Conservation (phyloP, 2,888 invertebrate species). For the Ligdia adustata region DNA sequence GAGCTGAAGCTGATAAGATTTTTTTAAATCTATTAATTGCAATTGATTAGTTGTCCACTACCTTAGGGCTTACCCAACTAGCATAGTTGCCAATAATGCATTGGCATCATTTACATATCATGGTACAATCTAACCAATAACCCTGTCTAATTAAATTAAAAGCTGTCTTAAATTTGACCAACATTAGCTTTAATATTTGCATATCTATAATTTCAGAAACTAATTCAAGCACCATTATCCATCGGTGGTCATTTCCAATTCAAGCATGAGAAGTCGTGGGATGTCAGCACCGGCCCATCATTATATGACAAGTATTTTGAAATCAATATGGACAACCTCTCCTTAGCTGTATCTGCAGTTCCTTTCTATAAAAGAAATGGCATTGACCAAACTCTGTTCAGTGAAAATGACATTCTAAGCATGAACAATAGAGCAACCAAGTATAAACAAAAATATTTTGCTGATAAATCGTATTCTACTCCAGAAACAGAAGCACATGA, state of each 20-base stretch:
- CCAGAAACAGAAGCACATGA: constrained; percentile 62
- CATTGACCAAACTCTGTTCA: constrained; percentile 59
- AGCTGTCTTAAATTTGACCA: too few species aligned
- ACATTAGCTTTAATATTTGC: too few species aligned
- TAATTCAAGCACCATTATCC: constrained; percentile 67
- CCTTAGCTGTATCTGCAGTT: constrained; percentile 64
- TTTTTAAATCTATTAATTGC: too few species aligned
- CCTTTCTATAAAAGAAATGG: constrained; percentile 73
- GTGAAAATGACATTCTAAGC: constrained; percentile 59
- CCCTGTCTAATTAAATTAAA: too few species aligned
- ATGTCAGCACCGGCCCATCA: constrained; percentile 59
- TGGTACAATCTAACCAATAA: too few species aligned
- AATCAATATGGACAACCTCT: constrained; percentile 66
- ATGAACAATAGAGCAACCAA: constrained; percentile 71
- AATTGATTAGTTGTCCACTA: too few species aligned
- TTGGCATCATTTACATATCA: too few species aligned
- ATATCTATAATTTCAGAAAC: constrained; percentile 59
- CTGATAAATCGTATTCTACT: constrained; percentile 62
- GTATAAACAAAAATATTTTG: constrained; percentile 71
- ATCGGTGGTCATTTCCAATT: constrained; percentile 80
- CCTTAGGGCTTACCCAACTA: too few species aligned
- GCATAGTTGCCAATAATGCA: too few species aligned
- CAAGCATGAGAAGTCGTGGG: constrained; percentile 80
- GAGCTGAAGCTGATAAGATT: too few species aligned
- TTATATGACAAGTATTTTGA: constrained; percentile 76